A percentile compares a stretch with the other conserved stretches of the same genome.
Evolutionary conservation across 2,113 vertebrate genomes (phyloP).

Genomic region (Myiozetetes cayanensis): DNA sequence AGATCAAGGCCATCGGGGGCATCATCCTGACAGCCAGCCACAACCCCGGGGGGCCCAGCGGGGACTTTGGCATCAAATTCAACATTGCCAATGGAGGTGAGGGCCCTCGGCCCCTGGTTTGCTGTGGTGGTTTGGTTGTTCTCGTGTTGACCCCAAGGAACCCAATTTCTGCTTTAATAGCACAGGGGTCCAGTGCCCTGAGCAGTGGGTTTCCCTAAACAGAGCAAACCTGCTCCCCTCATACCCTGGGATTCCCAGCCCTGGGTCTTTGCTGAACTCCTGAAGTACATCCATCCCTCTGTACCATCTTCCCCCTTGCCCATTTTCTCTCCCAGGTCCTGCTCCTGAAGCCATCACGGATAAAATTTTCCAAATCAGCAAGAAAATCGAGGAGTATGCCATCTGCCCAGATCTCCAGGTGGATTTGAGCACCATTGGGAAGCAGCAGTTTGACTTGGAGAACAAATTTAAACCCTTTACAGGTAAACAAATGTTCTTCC

Average conservation of each 20-base stretch:
- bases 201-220: neutral
- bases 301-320: neutral
- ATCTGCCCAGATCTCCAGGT: slow-evolving; percentile 95
- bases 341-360: slow-evolving; percentile 94
- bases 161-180: neutral
- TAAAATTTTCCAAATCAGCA: slow-evolving; percentile 96
- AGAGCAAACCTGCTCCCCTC: neutral
- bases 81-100: slow-evolving; percentile 95
- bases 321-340: slow-evolving; percentile 78
- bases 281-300: neutral
- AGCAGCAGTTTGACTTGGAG: slow-evolving; percentile 96
- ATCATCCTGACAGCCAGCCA: slow-evolving; percentile 98
- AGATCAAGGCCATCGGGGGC: slow-evolving; percentile 93
- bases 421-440: slow-evolving; percentile 88
- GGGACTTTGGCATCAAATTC: slow-evolving; percentile 98
- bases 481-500: slow-evolving; percentile 67
- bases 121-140: neutral
- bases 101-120: fast-evolving
- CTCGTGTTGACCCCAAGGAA: neutral
- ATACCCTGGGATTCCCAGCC: neutral
- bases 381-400: slow-evolving; percentile 90
- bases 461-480: slow-evolving; percentile 95
- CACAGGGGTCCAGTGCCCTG: neutral
- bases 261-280: neutral
- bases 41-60: slow-evolving; percentile 93